phyloP scores from a whole-genome alignment of 2,888 invertebrate genomes.

The Phorcus lineatus region DNA sequence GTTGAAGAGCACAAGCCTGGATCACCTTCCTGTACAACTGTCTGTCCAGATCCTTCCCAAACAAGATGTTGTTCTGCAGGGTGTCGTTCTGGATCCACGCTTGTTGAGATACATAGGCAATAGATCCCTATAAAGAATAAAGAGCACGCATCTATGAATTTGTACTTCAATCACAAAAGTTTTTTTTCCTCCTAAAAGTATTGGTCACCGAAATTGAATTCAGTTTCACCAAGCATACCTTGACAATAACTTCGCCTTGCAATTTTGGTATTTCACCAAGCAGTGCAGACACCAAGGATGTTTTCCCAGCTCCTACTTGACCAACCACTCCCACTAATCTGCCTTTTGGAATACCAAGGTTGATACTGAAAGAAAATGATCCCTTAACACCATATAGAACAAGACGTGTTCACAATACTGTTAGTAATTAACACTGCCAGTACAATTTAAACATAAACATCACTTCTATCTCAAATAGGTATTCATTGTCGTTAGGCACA shows the following conservation, averaged over 20 bases:
- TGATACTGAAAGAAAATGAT: background rate
- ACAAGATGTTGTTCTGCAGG: conserved; percentile 91
- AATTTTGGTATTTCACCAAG: background rate
- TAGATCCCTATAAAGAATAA: conserved; percentile 65
- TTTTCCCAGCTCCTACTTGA: background rate
- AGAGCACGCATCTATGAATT: too few relatives aligned
- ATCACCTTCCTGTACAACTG: conserved; percentile 86
- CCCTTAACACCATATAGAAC: too few relatives aligned
- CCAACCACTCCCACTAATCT: conserved; percentile 10
- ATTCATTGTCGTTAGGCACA: too few relatives aligned
- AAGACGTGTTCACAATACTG: too few relatives aligned
- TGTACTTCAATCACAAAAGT: too few relatives aligned
- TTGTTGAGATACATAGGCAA: conserved; percentile 78
- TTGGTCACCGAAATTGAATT: background rate
- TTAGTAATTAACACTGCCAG: too few relatives aligned
- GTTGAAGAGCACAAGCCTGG: conserved; percentile 89
- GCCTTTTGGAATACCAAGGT: background rate
- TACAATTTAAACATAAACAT: too few relatives aligned
- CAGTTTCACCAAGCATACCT: background rate
- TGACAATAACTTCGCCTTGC: background rate
- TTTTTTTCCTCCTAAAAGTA: too few relatives aligned
- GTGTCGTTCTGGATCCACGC: conserved; percentile 98
- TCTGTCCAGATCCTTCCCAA: conserved; percentile 86
- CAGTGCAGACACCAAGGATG: background rate
- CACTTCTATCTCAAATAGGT: too few relatives aligned